Percentiles rank a stretch among this genome's conserved stretches.
phyloP scores from a whole-genome alignment of 2,113 vertebrate species.

The Otocyon megalotis region DNA sequence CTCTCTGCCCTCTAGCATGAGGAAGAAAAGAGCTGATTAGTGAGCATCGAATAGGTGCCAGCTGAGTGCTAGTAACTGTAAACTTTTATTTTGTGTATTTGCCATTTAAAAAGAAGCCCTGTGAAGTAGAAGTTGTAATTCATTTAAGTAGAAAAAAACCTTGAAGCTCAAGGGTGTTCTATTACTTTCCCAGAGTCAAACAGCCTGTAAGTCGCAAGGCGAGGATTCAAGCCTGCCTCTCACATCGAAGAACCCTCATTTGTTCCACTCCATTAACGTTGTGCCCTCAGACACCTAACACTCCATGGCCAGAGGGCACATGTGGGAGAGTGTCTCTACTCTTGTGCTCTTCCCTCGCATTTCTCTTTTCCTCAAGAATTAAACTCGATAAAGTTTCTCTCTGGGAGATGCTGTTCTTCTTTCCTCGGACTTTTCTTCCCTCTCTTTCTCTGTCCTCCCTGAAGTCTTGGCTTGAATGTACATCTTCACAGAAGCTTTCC shows the following conservation, averaged over 20 bases:
- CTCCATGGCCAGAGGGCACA: neutral
- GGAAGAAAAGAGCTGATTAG: neutral
- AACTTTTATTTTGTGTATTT: neutral
- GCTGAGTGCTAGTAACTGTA: neutral
- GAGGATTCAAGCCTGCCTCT: neutral
- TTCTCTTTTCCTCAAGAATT: slow-evolving; percentile 19
- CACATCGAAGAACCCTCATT: neutral
- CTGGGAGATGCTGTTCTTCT: neutral
- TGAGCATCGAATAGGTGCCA: neutral
- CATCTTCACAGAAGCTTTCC: neutral
- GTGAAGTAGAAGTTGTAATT: neutral
- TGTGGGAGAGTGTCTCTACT: neutral
- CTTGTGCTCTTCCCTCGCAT: neutral
- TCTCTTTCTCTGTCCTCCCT: neutral
- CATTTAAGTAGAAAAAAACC: neutral
- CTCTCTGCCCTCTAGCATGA: neutral
- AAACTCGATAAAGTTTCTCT: neutral
- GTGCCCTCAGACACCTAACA: neutral
- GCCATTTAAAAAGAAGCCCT: neutral
- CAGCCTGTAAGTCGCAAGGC: neutral
- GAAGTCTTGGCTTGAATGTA: neutral
- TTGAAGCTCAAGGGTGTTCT: neutral
- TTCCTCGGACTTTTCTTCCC: neutral
- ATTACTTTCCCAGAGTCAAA: neutral
- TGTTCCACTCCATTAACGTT: neutral